Conservation (phyloP, 1,140 invertebrate genomes). For the Aphaenogaster floridana region DNA sequence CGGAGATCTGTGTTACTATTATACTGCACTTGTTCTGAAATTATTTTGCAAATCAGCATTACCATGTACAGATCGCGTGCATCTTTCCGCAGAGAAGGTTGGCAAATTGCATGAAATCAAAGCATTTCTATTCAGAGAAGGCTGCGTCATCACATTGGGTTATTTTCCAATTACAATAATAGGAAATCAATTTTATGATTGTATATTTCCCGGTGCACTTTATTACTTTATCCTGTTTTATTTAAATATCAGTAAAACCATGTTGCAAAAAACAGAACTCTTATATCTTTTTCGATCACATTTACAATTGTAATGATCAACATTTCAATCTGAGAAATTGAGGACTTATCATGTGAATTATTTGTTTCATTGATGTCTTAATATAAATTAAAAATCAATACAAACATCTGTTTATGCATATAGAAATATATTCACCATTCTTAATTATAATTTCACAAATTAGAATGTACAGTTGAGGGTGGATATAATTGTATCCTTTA, state of each 20-base stretch:
- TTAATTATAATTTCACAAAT: background rate
- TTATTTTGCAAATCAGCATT: constrained; percentile 10
- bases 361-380: background rate
- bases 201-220: background rate
- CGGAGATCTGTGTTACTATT: background rate
- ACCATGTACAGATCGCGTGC: background rate
- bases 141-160: background rate
- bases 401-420: background rate
- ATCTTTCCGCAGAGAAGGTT: background rate
- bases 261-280: background rate
- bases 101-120: background rate
- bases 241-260: background rate
- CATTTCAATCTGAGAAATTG: constrained; percentile 7
- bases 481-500: background rate
- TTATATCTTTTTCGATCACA: background rate
- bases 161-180: constrained; percentile 14
- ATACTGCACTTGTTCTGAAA: background rate
- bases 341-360: background rate
- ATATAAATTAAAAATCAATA: background rate
- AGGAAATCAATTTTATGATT: constrained; percentile 30
- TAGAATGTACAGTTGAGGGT: background rate
- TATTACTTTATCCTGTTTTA: constrained; percentile 3
- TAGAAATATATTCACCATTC: background rate
- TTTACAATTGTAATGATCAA: constrained; percentile 7
- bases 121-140: background rate